Evolutionary conservation across 2,888 invertebrate species (phyloP), one percentile per base, ranked within the genome.

Genomic region (Neoitamus cyanurus): DNA sequence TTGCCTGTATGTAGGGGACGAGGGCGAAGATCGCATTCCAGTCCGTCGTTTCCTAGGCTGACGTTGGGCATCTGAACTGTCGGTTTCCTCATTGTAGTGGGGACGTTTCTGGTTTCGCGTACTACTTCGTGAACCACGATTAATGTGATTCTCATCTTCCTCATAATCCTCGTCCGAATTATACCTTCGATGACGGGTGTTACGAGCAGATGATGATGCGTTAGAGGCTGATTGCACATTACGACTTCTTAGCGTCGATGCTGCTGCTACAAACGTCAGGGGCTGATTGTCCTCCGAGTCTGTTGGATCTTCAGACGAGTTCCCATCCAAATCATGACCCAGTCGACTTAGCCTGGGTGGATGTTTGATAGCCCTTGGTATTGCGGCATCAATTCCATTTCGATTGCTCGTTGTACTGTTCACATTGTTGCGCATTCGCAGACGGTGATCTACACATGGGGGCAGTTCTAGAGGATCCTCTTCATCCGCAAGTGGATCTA

Each of bases 11-110:
- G 84, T 69, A 30, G 86, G 84, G 15, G 85, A 83, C 7, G 84
- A 80, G 28, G 84, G 84, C 30, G 86, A 69, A 34, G 85, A 77
- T 25, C 85, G 30, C 42, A 83, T 83, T 25, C 78, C 85, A 70
- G 84, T 77, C 28, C 84, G 85, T 37, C 86, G 78, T 75, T 86
- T 86, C 30, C 37, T 78, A 6, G 83, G 48, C 25, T 13, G 31
- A 48, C 20, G 58, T 20, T 20, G 58, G n/a, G 37, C 9, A 37
- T 84, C 69, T 0, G 80, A 89, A 90, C 92, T 92, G 31, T 90
- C 93, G 86, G 93, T 93, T 88, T 93, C 93, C 89, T 94, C 94
- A 91, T 94, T 93, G 90, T 94, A 94, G 9, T 92, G 92, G 1
- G 91, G 91, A 0, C 93, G 91, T 86, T 92, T 93, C 48, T 90